Evolutionary conservation across 2,888 invertebrate species (phyloP), one percentile per base, ranked within the genome.

Genomic region (Pogonocherus hispidulus): DNA sequence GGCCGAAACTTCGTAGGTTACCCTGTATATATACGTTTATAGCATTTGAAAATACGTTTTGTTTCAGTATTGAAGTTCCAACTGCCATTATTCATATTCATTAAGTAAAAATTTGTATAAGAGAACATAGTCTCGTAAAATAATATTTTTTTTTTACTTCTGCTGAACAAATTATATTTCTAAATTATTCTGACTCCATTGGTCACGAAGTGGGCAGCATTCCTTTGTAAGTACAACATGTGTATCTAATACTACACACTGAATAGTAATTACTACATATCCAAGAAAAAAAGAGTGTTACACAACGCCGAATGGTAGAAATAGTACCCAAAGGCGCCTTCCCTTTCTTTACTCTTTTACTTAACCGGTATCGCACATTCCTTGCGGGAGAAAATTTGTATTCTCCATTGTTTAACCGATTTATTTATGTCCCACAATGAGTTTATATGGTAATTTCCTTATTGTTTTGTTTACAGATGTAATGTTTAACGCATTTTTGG

Each of bases 401-500:
- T 46, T 57, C 35, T 22, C 63, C 52, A 70, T 64, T 70, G 70
- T 70, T 56, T 27, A 55, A 37, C 47, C 37, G 41, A 46, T 63
- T 62, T 62, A 65, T 52, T 62, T 63, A 35, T 46, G 64, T 67
- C 27, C 44, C 55, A 19, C 51, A 51, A 16, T 49, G 59, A 44
- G 11, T 66, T 55, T 60, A 66, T 71, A 71, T 71, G 71, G 55
- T 67, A 71, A 71, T 71, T 66, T 64, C 59, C 60, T 63, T 46
- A 71, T 71, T 71, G 71, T 71, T 55, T n/a, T 66, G 63, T 66
- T 63, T 67, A 60, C 60, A 44, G 16, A 16, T 16, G 37, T 55
- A 63, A 66, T 66, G 41, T 51, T 22, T 57, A 66, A 52, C 51
- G 18, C 46, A 65, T 63, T 67, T 67, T 52, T 14, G 63, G 51